Percentiles rank a stretch among this genome's conserved stretches.
Conservation (phyloP, 2,113 vertebrate species). For the Trichechus manatus region DNA sequence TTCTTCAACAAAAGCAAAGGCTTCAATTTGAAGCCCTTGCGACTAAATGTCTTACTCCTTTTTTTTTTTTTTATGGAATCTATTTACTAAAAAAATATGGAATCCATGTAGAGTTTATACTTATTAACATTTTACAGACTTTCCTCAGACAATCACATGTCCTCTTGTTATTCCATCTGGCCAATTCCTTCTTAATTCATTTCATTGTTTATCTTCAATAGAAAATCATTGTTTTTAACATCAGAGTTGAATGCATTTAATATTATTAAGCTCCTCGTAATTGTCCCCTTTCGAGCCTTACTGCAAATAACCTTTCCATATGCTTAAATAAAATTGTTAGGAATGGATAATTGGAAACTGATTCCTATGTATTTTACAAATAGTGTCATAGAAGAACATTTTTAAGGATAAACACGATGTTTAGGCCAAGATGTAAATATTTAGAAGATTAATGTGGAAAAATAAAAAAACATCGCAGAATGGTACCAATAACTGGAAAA, state of each 20-base stretch:
- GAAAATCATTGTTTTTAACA: not conserved
- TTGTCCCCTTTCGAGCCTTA: not conserved
- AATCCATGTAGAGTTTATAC: not conserved
- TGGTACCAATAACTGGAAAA: not conserved
- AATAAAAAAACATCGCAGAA: not conserved
- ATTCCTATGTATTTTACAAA: conserved; percentile 14
- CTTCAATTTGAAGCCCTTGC: not conserved
- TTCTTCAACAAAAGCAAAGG: not conserved
- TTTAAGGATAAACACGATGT: not conserved
- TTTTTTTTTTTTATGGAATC: not conserved
- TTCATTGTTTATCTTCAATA: not conserved
- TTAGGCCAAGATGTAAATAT: conserved; percentile 46
- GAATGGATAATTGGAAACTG: conserved; percentile 3
- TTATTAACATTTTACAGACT: not conserved
- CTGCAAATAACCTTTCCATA: conserved; percentile 12
- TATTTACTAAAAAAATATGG: not conserved
- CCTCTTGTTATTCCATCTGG: not conserved
- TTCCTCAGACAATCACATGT: not conserved
- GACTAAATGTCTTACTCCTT: not conserved
- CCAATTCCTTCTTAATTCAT: not conserved
- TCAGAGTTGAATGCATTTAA: not conserved
- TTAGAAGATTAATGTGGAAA: not conserved
- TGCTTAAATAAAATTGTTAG: not conserved
- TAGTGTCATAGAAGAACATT: not conserved
- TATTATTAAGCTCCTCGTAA: not conserved